Base-by-base conservation (phyloP, 1,140 invertebrate species). In the Lepidurus couesii region DNA sequence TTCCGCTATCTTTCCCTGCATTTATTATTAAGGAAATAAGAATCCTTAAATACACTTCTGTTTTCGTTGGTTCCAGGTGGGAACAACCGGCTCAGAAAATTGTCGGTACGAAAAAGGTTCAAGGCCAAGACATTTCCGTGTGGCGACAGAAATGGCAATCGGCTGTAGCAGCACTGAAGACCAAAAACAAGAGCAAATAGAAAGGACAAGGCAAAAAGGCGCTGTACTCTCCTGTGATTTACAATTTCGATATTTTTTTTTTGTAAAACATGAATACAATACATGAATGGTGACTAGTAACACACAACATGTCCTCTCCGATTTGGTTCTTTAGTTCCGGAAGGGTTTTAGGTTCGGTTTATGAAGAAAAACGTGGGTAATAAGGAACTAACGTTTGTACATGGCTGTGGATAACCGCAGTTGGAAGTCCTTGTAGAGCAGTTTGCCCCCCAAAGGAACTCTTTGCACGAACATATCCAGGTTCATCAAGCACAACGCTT, bases 401-500 rank as follows among this genome's bases (percentile, higher is more conserved):
- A 86, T 84, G 24, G 86, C 86, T 78, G 82, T 82, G 44, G 83
- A 84, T 7, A 87, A 83, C 75, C 86, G 79, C 10, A 86, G 82
- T 80, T 87, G 86, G 79, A 87, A 87, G 81, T 87, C 86, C 82
- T 88, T 87, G 81, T 92, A 90, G 45, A 92, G 85, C 77, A 89
- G 85, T 83, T 90, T 90, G 42, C 91, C 91, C 1, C 89, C 89
- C 1, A 89, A 83, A 2, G 91, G 91, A 10, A 92, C 91, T 42
- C 91, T 85, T 79, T 87, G 86, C 1, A 90, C 86, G 85, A 92
- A 92, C 91, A 92, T 92, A 45, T 90, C 88, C 3, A 89, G 85
- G 26, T 88, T 89, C 91, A 92, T 92, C 73, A 92, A 87, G 80
- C 91, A 92, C 4, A 92, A 84, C 6, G 90, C 91, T 84, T 92